Evolutionary conservation across 2,113 vertebrate species (phyloP).

Genomic region (Hippocampus mohnikei): DNA sequence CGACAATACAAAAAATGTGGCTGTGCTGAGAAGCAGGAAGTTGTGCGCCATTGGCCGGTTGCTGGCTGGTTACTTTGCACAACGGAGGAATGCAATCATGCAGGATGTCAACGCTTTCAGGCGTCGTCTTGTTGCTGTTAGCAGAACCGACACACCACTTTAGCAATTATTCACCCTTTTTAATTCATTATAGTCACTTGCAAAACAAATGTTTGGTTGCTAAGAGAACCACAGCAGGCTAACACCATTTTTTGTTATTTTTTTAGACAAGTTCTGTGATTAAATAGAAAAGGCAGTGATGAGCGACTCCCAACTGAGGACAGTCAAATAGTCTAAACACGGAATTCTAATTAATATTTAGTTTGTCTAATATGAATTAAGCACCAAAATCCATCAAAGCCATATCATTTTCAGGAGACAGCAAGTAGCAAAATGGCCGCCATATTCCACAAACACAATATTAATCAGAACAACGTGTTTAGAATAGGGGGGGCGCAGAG

Average conservation of each 20-base stretch:
- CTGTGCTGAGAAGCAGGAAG: slow-evolving; percentile 62
- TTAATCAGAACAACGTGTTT: too few species aligned
- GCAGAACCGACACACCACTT: neutral
- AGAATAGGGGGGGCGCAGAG: too few species aligned
- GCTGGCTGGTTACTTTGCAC: slow-evolving; percentile 20
- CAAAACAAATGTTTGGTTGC: neutral
- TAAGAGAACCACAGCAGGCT: neutral
- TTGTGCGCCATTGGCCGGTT: slow-evolving; percentile 45
- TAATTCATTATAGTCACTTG: neutral
- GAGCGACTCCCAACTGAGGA: too few species aligned
- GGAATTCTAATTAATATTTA: too few species aligned
- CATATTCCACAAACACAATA: too few species aligned
- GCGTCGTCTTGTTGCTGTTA: neutral
- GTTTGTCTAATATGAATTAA: too few species aligned
- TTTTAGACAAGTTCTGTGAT: neutral
- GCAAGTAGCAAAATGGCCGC: too few species aligned
- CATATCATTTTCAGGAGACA: too few species aligned
- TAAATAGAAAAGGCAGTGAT: neutral
- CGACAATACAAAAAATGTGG: slow-evolving; percentile 21
- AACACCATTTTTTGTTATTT: neutral
- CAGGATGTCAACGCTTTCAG: slow-evolving; percentile 24
- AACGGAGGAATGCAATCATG: slow-evolving; percentile 50
- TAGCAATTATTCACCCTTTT: neutral
- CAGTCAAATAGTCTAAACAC: too few species aligned
- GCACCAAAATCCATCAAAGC: too few species aligned